Base-by-base conservation (phyloP, 2,113 vertebrate genomes). In the Orthonyx spaldingii region DNA sequence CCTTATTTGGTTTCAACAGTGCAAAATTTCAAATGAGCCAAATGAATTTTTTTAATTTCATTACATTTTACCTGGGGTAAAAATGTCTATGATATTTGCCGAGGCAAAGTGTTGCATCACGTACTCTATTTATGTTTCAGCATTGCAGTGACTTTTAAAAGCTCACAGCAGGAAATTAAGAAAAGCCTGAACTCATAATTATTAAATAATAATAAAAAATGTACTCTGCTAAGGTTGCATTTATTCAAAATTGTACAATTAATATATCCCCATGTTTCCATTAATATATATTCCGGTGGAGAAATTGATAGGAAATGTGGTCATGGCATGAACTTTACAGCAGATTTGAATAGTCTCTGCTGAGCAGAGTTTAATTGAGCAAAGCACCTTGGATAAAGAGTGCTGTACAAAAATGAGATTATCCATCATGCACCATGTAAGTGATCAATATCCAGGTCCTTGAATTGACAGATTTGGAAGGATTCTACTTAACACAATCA, bases 161-260 rank as follows among this genome's bases (percentile, higher is more conserved):
- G 94, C 93, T 95, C 93, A 96, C 93, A 96, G 94, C 94, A 97
- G 96, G 93, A 94, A 96, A 97, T 96, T 87, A 96, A 95, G 94
- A 94, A 96, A 96, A 94, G 85, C 87, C 60, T 96, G 94, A 96
- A 96, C 93, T 96, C 92, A 46, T 95, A 96, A 95, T 97, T 96
- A 96, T 96, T 95, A 96, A 97, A 97, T 97, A 97, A 97, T 96
- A 93, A 94, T 96, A 96, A 97, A 95, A 96, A 95, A 96, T 90
- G 60, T 93, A 52, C 79, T 96, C 95, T 70, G 88, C 95, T 94
- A 95, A 93, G 95, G 93, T 81, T 95, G 80, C 96, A 94, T 92
- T 96, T 97, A 97, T 96, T 96, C 92, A 93, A 94, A 96, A 97
- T 92, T 93, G 85, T 96, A 96, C 90, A 96, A 96, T 96, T 94